phyloP scores from a whole-genome alignment of 2,888 invertebrate species.

The Erynnis tages region DNA sequence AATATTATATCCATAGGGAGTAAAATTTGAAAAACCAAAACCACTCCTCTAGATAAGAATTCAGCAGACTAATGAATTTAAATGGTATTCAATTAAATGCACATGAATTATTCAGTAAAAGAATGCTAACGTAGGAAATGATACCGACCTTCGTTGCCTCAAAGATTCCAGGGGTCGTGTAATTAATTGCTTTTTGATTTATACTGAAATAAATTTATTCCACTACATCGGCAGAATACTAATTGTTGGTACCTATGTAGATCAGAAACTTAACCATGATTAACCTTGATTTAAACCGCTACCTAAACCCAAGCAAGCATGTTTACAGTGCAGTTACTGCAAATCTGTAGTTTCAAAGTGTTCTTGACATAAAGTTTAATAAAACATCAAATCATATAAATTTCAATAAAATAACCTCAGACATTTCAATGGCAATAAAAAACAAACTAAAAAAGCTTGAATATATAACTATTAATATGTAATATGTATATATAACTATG shows the following conservation, averaged over 20 bases:
- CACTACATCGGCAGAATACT: conserved; percentile 30
- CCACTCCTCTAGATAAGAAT: conserved; percentile 33
- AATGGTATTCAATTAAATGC: conserved; percentile 76
- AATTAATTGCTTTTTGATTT: conserved; percentile 59
- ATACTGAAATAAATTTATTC: conserved; percentile 20
- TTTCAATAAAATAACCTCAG: too few species aligned
- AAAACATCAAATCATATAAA: too few species aligned
- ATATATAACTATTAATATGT: too few species aligned
- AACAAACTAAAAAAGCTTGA: too few species aligned
- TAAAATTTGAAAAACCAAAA: conserved; percentile 27
- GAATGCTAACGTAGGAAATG: conserved; percentile 69
- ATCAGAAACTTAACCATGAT: too few species aligned
- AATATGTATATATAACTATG: too few species aligned
- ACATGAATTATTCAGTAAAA: conserved; percentile 74
- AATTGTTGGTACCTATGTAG: not conserved
- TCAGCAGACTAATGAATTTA: conserved; percentile 62
- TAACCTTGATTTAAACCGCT: too few species aligned
- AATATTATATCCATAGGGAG: conserved; percentile 2
- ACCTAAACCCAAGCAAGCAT: too few species aligned
- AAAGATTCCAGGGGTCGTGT: conserved; percentile 52
- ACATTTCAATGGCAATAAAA: too few species aligned
- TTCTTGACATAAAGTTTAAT: too few species aligned
- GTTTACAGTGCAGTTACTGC: too few species aligned
- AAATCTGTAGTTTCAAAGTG: too few species aligned
- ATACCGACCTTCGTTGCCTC: conserved; percentile 56